phyloP scores from a whole-genome alignment of 2,113 vertebrate genomes.

The Grus americana region DNA sequence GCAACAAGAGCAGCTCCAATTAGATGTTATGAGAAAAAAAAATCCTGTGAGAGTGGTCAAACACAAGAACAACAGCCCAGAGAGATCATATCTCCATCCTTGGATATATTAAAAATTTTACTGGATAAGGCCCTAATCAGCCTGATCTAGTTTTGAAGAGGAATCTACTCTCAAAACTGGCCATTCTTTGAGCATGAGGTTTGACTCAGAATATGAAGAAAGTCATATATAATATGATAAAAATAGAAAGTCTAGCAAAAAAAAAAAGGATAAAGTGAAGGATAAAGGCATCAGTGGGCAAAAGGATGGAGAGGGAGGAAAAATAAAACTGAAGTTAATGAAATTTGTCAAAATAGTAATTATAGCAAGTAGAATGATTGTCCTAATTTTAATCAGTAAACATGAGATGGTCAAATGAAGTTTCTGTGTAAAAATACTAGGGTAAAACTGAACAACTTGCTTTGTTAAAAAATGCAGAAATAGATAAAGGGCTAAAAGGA shows the following conservation, averaged over 20 bases:
- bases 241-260: background rate
- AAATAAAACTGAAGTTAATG: background rate
- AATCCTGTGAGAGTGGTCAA: background rate
- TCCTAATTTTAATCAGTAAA: background rate
- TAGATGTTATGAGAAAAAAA: background rate
- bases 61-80: background rate
- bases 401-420: background rate
- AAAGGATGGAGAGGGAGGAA: background rate
- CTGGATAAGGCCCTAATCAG: background rate
- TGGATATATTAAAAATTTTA: background rate
- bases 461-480: background rate
- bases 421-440: background rate
- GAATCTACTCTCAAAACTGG: background rate
- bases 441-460: background rate
- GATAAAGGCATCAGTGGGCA: background rate
- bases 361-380: background rate
- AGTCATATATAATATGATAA: too few species aligned
- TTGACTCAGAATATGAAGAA: background rate
- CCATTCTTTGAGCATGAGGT: rapidly evolving
- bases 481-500: background rate
- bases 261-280: background rate
- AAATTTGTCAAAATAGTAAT: background rate
- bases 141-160: background rate
- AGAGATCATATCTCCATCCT: background rate
- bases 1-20: background rate